phyloP scores from a whole-genome alignment of 2,113 vertebrate species.

The Athene noctua region DNA sequence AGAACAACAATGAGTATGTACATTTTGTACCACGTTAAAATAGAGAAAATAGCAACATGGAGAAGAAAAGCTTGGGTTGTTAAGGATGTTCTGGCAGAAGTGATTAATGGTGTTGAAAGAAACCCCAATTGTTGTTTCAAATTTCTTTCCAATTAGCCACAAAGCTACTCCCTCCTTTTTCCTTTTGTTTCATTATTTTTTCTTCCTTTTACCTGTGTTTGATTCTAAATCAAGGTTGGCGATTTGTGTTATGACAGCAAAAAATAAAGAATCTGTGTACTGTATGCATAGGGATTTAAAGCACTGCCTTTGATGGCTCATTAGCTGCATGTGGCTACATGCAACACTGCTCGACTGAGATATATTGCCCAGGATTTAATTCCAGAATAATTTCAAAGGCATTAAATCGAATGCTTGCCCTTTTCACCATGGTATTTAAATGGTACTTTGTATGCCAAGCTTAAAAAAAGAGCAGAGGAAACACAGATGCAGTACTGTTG shows the following conservation, averaged over 20 bases:
- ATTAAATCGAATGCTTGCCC: constrained; percentile 27
- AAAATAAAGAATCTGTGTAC: constrained; percentile 12
- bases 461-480: constrained; percentile 19
- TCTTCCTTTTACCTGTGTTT: constrained; percentile 17
- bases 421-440: constrained; percentile 56
- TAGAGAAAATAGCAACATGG: background rate
- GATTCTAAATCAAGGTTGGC: constrained; percentile 25
- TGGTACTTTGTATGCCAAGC: constrained; percentile 24
- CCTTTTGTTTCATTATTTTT: background rate
- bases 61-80: background rate
- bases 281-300: constrained; percentile 27
- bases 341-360: constrained; percentile 23
- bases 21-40: background rate
- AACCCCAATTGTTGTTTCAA: background rate
- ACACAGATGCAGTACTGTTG: constrained; percentile 16
- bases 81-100: constrained; percentile 38
- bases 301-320: constrained; percentile 14
- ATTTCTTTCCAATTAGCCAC: constrained; percentile 28
- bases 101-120: constrained; percentile 50
- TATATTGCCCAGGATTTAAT: constrained; percentile 32
- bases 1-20: background rate
- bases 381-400: constrained; percentile 63
- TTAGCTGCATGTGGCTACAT: constrained; percentile 36
- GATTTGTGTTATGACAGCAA: constrained; percentile 31
- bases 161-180: background rate